Conservation (phyloP, 1,140 invertebrate genomes). For the Cydia pomonella region DNA sequence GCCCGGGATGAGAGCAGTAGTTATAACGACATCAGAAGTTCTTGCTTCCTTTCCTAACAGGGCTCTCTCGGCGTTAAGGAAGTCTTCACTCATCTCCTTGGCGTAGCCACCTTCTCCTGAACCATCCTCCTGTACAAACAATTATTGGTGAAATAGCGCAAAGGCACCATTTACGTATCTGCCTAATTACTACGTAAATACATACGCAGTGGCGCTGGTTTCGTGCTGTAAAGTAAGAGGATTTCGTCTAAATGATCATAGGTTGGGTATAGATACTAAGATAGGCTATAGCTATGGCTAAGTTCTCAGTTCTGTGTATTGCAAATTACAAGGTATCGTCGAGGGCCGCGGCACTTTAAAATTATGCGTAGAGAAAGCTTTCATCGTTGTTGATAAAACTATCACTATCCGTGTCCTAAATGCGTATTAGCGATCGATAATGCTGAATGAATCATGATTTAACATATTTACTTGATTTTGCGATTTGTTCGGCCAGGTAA, state of each 20-base stretch:
- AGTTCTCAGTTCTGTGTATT: neutral
- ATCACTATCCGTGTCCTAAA: neutral
- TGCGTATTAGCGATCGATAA: neutral
- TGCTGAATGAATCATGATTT: no score
- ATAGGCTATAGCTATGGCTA: no score
- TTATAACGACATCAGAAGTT: slow-evolving; percentile 91
- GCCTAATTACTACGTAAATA: no score
- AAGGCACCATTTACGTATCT: no score
- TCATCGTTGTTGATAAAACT: neutral
- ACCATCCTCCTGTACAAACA: slow-evolving; percentile 87
- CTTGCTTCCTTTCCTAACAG: slow-evolving; percentile 92
- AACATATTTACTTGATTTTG: neutral
- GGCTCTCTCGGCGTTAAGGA: slow-evolving; percentile 92
- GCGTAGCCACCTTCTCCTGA: slow-evolving; percentile 92
- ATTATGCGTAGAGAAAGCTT: neutral
- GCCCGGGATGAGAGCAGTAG: slow-evolving; percentile 94
- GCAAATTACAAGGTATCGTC: no score
- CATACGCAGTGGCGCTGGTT: no score
- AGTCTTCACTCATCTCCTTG: slow-evolving; percentile 95
- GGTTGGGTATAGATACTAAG: no score
- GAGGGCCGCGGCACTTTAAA: neutral
- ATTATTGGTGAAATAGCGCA: neutral
- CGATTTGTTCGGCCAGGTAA: neutral
- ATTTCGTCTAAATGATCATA: no score
- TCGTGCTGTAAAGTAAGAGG: no score